Evolutionary conservation across 2,888 invertebrate genomes (phyloP).

Genomic region (Tinea trinotella): DNA sequence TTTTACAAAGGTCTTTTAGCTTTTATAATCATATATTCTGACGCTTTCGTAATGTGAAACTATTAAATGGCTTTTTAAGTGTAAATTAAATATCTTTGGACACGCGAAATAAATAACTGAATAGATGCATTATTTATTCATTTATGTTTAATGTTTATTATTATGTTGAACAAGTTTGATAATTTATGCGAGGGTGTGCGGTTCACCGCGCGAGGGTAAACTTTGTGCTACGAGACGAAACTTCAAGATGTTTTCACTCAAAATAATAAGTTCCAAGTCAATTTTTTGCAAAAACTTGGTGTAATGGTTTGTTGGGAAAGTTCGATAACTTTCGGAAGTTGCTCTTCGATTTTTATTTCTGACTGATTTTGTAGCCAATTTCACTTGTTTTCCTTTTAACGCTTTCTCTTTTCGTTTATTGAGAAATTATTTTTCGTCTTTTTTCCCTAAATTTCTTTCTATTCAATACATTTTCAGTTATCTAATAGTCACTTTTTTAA

Average conservation of each 20-base stretch:
- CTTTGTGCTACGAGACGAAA: slow-evolving; percentile 45
- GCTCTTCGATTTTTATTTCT: slow-evolving; percentile 54
- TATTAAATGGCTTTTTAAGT: too few relatives aligned
- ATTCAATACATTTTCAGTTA: too few relatives aligned
- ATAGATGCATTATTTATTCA: slow-evolving; percentile 15
- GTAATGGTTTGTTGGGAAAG: slow-evolving; percentile 69
- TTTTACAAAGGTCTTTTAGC: too few relatives aligned
- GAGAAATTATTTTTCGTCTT: neutral
- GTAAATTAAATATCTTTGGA: too few relatives aligned
- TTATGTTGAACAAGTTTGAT: slow-evolving; percentile 19
- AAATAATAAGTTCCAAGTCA: slow-evolving; percentile 68
- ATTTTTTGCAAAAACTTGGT: slow-evolving; percentile 66
- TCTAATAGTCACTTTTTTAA: too few relatives aligned
- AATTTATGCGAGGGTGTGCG: slow-evolving; percentile 22
- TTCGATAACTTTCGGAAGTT: slow-evolving; percentile 71
- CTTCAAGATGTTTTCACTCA: slow-evolving; percentile 65
- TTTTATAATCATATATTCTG: too few relatives aligned
- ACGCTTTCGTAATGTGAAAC: too few relatives aligned
- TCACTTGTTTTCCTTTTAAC: slow-evolving; percentile 35
- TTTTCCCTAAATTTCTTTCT: too few relatives aligned
- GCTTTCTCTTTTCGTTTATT: neutral
- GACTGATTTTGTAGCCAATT: slow-evolving; percentile 48
- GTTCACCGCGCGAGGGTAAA: slow-evolving; percentile 28
- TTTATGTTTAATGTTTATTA: slow-evolving; percentile 22
- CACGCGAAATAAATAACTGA: neutral